Conservation (phyloP, 2,888 invertebrate species). For the Cataglyphis rosenhaueri region DNA sequence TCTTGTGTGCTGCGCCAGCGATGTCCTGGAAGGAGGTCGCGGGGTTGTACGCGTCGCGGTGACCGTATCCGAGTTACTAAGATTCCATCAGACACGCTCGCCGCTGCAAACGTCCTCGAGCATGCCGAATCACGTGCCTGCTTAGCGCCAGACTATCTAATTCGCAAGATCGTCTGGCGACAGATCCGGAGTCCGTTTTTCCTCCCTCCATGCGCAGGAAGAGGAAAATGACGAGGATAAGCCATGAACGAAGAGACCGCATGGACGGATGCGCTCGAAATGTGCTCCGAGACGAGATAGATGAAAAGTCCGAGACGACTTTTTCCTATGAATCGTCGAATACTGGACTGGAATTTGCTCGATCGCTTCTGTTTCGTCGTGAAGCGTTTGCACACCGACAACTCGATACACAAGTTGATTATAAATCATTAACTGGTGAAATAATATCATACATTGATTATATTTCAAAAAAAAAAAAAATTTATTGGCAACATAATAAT, state of each 20-base stretch:
- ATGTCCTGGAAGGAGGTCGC: conserved; percentile 96
- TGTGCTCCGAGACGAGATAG: neutral
- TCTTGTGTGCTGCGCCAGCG: conserved; percentile 95
- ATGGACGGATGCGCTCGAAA: conserved; percentile 24
- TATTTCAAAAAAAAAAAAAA: neutral
- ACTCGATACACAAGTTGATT: neutral
- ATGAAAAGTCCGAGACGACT: neutral
- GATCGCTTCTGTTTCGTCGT: neutral
- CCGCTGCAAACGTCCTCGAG: conserved; percentile 80
- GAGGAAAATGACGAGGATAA: conserved; percentile 2
- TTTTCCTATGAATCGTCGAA: neutral
- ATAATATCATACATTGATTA: neutral
- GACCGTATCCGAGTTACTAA: conserved; percentile 93
- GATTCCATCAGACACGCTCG: conserved; percentile 88
- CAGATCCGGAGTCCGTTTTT: neutral
- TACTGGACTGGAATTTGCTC: conserved; percentile 4
- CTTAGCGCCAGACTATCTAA: conserved; percentile 79
- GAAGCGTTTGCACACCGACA: neutral
- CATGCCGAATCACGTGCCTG: conserved; percentile 78
- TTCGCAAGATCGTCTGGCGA: conserved; percentile 1
- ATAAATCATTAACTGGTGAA: conserved; percentile 24
- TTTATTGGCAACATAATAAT: neutral
- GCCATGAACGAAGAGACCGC: conserved; percentile 3
- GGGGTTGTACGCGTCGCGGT: conserved; percentile 95
- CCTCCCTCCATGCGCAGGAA: neutral